Evolutionary conservation across 2,888 invertebrate genomes (phyloP).

Genomic region (Lutraria lutraria): DNA sequence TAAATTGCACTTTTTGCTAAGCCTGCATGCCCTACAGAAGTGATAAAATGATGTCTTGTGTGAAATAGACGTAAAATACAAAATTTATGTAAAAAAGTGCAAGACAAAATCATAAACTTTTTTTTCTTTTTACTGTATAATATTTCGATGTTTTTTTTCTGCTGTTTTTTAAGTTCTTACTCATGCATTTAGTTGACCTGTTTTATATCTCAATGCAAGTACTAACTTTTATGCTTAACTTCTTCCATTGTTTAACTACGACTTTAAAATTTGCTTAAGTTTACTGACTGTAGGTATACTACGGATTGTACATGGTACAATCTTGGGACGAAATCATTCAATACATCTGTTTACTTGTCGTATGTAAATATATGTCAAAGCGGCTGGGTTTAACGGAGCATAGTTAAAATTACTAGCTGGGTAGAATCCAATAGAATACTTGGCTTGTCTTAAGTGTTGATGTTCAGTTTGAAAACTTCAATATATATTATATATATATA

Average conservation of each 20-base stretch:
- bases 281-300: not conserved
- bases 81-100: no score
- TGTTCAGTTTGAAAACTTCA: not conserved
- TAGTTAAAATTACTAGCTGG: slow-evolving; percentile 39
- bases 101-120: not conserved
- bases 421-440: slow-evolving; percentile 38
- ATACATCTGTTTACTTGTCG: slow-evolving; percentile 40
- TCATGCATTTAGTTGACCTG: not conserved
- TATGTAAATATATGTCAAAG: slow-evolving; percentile 50
- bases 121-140: not conserved
- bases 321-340: not conserved
- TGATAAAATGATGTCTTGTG: no score
- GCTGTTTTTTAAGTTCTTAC: not conserved
- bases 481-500: not conserved
- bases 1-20: no score
- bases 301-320: not conserved
- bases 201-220: not conserved
- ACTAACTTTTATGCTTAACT: not conserved
- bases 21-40: no score
- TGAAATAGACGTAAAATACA: no score
- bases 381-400: slow-evolving; percentile 29
- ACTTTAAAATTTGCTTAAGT: not conserved
- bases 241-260: not conserved
- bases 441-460: not conserved
- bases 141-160: not conserved